Percentiles rank a stretch among this genome's conserved stretches.
These are phyloP conservation scores for Metallyticus violacea DNA, from an alignment of 2,888 invertebrate species.

Conservation along the genomic window DNA sequence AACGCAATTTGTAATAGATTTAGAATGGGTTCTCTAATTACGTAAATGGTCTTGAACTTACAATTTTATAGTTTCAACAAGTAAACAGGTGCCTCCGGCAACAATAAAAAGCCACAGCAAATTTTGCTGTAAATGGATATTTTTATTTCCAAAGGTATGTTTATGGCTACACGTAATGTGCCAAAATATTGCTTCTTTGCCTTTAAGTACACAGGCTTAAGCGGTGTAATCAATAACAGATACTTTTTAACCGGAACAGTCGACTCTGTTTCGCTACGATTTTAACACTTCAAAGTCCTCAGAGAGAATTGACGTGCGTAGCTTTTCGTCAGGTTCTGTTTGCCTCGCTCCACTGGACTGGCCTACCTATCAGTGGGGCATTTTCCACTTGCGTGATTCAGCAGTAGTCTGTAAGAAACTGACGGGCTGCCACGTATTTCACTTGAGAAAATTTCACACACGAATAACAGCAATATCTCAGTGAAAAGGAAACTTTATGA, in stretches of 20 bases:
- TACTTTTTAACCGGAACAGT: neutral
- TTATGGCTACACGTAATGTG: too few species aligned
- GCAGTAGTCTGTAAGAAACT: neutral
- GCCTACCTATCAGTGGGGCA: neutral
- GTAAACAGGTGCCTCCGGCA: too few species aligned
- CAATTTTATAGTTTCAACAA: too few species aligned
- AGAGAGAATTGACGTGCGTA: too few species aligned
- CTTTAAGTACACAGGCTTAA: neutral
- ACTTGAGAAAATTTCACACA: neutral
- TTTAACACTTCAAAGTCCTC: neutral
- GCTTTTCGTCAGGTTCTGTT: too few species aligned
- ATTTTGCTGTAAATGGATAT: too few species aligned
- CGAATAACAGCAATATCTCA: neutral
- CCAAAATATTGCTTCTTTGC: neutral
- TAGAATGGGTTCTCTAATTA: too few species aligned
- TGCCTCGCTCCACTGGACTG: neutral
- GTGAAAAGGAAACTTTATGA: neutral
- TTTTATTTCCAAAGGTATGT: too few species aligned
- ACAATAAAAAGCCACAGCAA: too few species aligned
- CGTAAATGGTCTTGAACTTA: too few species aligned
- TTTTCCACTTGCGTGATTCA: neutral
- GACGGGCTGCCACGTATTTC: neutral
- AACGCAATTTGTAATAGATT: too few species aligned
- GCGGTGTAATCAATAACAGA: neutral
- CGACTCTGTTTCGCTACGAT: neutral